These are phyloP conservation scores for Ammodytes dubius DNA, from an alignment of 2,113 vertebrate genomes.

Conservation along the genomic window DNA sequence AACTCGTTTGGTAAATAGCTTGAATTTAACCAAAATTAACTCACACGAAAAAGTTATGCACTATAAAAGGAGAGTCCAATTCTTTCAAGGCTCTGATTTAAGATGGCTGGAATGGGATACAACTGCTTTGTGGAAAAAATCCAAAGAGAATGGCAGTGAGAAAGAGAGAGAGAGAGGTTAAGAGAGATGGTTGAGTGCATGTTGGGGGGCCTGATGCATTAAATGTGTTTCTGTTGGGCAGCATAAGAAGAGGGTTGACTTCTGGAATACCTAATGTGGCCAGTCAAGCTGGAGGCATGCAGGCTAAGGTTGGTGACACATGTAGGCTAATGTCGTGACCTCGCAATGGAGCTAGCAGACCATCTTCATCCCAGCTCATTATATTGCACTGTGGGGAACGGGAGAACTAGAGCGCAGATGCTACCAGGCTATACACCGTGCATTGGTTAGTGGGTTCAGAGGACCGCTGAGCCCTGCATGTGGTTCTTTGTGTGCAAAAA, in stretches of 20 bases:
- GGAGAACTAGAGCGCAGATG: slow-evolving; percentile 61
- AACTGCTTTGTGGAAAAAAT: slow-evolving; percentile 36
- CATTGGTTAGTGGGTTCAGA: slow-evolving; percentile 49
- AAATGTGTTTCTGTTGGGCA: slow-evolving; percentile 18
- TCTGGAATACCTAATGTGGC: slow-evolving; percentile 67
- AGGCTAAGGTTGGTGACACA: slow-evolving; percentile 67
- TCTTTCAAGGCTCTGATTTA: slow-evolving; percentile 20
- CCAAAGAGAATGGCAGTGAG: slow-evolving; percentile 27
- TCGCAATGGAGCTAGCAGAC: slow-evolving; percentile 40
- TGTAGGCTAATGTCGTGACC: slow-evolving; percentile 68
- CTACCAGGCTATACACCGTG: slow-evolving; percentile 30
- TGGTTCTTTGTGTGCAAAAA: slow-evolving; percentile 28
- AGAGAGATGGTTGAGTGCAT: slow-evolving; percentile 53
- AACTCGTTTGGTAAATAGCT: too few species aligned
- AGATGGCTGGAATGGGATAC: slow-evolving; percentile 32
- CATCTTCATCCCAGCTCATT: slow-evolving; percentile 66
- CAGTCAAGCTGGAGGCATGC: slow-evolving; percentile 63
- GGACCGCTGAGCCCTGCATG: slow-evolving; percentile 13
- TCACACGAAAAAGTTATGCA: too few species aligned
- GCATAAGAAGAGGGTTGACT: slow-evolving; percentile 48
- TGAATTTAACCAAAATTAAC: too few species aligned
- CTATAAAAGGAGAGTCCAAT: neutral
- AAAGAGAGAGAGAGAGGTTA: slow-evolving; percentile 15
- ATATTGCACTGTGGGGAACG: slow-evolving; percentile 33
- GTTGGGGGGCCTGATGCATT: slow-evolving; percentile 1